Base-by-base conservation (phyloP, 2,113 vertebrate genomes). In the Hiodon tergisus region DNA sequence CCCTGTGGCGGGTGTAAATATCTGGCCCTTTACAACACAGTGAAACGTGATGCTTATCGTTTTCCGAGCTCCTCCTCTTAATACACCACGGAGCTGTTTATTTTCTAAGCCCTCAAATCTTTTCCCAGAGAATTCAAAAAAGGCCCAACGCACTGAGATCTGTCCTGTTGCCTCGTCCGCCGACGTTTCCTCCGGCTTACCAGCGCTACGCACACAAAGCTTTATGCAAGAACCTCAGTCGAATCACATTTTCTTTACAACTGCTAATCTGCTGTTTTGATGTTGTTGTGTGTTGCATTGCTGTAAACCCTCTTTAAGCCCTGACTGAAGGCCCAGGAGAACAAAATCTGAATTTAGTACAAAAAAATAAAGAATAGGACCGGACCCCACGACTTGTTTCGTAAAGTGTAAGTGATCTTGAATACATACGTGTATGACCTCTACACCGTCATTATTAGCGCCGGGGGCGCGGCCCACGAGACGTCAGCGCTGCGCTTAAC, bases 361-460 rank as follows among this genome's bases (percentile, higher is more conserved):
- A 68, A 77, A 78, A 85, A 84, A 85, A 82, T 71, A 63, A 51
- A 70, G 82, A 82, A 78, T 79, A 69, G 79, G 77, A 84, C 81
- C 58, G 72, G 82, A 85, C 67, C 80, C 31, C 77, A 76, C 73
- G 78, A 78, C 79, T 85, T 84, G 83, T 87, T 88, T 83, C 80
- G 79, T 81, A 85, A 88, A 80, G 87, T 91, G 86, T 86, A 89
- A 90, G 89, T 89, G 89, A 88, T 90, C 89, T 89, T 87, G 78
- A 86, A 88, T 90, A 84, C 84, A 92, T 91, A 31, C 89, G 90
- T 90, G 89, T 85, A 89, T 89, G 81, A 88, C 87, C 87, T 83
- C 83, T 80, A 86, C 81, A 85, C 86, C 82, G 81, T 88, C 86
- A 87, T 90, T 90, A 88, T 90, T 90, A 88, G 85, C 71, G 77